Percentiles rank a stretch among this genome's conserved stretches.
Conservation (phyloP, 2,888 invertebrate species). For the Unio delphinus region DNA sequence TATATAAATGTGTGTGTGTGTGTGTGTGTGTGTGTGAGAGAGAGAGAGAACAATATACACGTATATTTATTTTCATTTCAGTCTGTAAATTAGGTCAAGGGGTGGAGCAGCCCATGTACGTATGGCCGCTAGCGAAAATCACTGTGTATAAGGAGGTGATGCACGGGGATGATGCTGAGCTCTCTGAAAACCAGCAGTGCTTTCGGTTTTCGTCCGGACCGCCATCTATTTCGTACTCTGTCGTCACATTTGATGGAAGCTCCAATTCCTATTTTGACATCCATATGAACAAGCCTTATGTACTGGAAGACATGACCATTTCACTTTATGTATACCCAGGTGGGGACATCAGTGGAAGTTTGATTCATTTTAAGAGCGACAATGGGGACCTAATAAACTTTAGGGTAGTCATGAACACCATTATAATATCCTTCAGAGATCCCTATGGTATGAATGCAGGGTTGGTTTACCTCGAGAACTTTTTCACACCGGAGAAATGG, state of each 20-base stretch:
- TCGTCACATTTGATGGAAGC: slow-evolving; percentile 19
- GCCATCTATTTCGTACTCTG: slow-evolving; percentile 22
- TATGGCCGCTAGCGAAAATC: slow-evolving; percentile 28
- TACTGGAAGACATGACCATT: slow-evolving; percentile 25
- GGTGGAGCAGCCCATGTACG: slow-evolving; percentile 10
- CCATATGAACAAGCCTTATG: slow-evolving; percentile 12
- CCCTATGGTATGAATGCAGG: slow-evolving; percentile 39
- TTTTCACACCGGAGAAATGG: slow-evolving; percentile 26
- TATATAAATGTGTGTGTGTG: too few species aligned
- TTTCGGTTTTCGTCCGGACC: slow-evolving; percentile 27
- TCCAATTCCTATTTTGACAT: slow-evolving; percentile 19
- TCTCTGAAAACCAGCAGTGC: slow-evolving; percentile 15
- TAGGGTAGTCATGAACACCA: slow-evolving; percentile 30
- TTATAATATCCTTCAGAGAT: slow-evolving; percentile 33
- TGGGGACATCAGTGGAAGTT: slow-evolving; percentile 30
- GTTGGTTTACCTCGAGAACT: slow-evolving; percentile 34
- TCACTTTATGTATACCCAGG: slow-evolving; percentile 29
- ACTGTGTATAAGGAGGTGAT: slow-evolving; percentile 30
- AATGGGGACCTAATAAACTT: slow-evolving; percentile 33
- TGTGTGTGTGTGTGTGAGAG: too few species aligned
- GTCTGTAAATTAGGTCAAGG: too few species aligned
- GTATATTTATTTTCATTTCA: too few species aligned
- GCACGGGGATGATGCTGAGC: slow-evolving; percentile 11
- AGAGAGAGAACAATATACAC: too few species aligned
- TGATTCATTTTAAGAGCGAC: slow-evolving; percentile 29